A percentile compares a stretch with the other conserved stretches of the same genome.
phyloP scores from a whole-genome alignment of 1,140 invertebrate genomes.

The Pogonomyrmex barbatus region DNA sequence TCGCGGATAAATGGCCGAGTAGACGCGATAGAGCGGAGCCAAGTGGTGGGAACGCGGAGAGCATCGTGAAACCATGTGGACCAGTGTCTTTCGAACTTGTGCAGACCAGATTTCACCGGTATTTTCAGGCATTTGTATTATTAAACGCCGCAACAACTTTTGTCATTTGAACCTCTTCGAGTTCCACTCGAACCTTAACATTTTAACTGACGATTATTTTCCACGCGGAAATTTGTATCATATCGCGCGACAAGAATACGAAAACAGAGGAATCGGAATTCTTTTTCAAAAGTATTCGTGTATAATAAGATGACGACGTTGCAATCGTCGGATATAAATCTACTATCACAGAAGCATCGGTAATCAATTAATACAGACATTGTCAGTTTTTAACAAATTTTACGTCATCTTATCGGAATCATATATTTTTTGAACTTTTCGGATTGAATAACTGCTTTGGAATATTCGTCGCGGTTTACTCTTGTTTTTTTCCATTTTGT shows the following conservation, averaged over 20 bases:
- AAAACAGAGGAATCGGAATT: neutral
- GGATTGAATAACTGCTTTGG: neutral
- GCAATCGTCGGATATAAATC: neutral
- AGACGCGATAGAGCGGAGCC: neutral
- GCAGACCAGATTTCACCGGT: neutral
- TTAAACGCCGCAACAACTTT: neutral
- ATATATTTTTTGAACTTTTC: neutral
- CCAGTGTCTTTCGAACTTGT: slow-evolving; percentile 1
- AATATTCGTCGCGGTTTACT: neutral
- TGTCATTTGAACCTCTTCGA: too few relatives aligned
- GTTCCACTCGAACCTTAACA: neutral
- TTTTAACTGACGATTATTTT: neutral
- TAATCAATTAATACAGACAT: neutral
- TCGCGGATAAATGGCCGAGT: slow-evolving; percentile 44
- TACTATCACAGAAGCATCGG: neutral
- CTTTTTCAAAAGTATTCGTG: neutral
- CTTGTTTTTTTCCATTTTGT: neutral
- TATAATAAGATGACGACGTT: neutral
- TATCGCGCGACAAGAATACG: neutral
- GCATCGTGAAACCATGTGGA: slow-evolving; percentile 1
- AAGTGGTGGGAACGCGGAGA: neutral
- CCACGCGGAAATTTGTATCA: neutral
- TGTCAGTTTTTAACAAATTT: neutral
- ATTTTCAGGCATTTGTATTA: neutral
- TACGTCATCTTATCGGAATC: neutral